Base-by-base conservation (phyloP, 2,113 vertebrate species). In the Hyaena hyaena region DNA sequence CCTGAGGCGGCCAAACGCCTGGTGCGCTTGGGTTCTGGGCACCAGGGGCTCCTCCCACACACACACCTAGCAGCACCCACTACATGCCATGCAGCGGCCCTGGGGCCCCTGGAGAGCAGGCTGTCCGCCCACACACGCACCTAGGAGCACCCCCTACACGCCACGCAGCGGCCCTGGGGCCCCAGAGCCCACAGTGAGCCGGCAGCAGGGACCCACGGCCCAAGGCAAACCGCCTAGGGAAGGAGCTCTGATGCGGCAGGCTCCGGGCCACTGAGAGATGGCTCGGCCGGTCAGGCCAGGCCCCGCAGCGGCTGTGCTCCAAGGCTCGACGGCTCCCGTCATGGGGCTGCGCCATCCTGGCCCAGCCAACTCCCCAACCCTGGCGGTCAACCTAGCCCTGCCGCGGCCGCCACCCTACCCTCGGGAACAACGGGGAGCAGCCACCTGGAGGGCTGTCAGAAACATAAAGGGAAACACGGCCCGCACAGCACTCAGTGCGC, bases 21-120 rank as follows among this genome's bases (percentile, higher is more conserved):
- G 0, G 33, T 10, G 6, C 23, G 23, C 23, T 2, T 4, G n/a
- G 9, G 3, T 16, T 15, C 33, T 4, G 63, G 77, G 15, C 45
- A 15, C 0, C 0, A 0, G 19, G 5, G 1, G 0, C 12, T 39
- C 43, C 1, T 0, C 35, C 19, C 76, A 28, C 7, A 10, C 11
- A 10, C 11, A 50, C 5, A 23, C 63, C 0, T 0, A 39, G 2
- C 21, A 77, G 39, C 24, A 33, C 68, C 35, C 5, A 7, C 1
- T 2, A 4, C 1, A 0, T 0, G 10, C 26, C 71, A 71, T 3
- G 7, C 10, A n/a, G 63, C 9, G 0, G 33, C 4, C 4, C 15
- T 12, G 0, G 48, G 45, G 28, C 43, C n/a, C 3, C 77, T 1
- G 0, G 11, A n/a, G 24, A 10, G 28, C 12, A 2, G 3, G 45